Base-by-base conservation (phyloP, 2,113 vertebrate genomes). In the Cichladusa arquata region DNA sequence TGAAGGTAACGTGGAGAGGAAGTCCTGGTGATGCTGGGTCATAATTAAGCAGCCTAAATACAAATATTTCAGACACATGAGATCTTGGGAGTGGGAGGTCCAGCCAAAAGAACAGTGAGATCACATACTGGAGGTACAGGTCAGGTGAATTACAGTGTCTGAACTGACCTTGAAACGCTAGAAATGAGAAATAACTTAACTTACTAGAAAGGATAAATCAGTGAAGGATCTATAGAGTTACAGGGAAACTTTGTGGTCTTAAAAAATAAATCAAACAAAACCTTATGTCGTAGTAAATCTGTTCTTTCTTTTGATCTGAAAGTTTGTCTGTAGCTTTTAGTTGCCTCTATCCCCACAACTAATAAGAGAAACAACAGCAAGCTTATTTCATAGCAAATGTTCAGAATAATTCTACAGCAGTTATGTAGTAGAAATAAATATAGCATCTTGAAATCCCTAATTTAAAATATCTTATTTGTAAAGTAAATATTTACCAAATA, bases 121-220 rank as follows among this genome's bases (percentile, higher is more conserved):
- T 64, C 23, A 7, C 3, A 0, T 48, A 8, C 2, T 38, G 19
- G 29, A 42, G 13, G 1, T 42, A 12, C 18, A 57, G 36, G 45
- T 78, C 50, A 61, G 57, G 13, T 25, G 8, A 44, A 23, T 54
- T 45, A n/a, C 5, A 0, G 19, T 47, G 33, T 14, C 34, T 58
- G 58, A 69, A 44, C 20, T 51, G 58, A 58, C 29, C 2, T 4
- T 0, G 34, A 60, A 76, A 58, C 53, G 33, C 71, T 11, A 22
- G 57, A 79, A 87, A 34, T 31, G 4, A 40, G 45, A 24, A 72
- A 1, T 7, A 66, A 38, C 56, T 50, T 65, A 14, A 16, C 19
- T 65, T 53, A 8, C 2, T 19, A 6, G 9, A 19, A 48, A 22
- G 15, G 19, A 29, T 73, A 19, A 23, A 31, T 87, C 19, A 11